phyloP scores from a whole-genome alignment of 2,888 invertebrate species.

The Bellardia bayeri region DNA sequence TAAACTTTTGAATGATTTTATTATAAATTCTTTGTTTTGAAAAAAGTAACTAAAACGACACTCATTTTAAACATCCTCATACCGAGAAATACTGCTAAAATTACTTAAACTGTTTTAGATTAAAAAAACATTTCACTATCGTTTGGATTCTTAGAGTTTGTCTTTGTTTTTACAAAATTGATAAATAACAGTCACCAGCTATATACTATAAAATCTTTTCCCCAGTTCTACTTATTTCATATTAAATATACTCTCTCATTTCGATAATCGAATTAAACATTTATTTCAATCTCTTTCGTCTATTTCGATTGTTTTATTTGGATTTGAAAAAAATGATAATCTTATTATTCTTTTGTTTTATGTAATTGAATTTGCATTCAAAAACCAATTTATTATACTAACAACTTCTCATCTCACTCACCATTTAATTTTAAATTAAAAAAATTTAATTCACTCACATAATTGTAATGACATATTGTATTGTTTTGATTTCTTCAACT shows the following conservation, averaged over 20 bases:
- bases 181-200: no score
- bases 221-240: conserved; percentile 5
- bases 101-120: no score
- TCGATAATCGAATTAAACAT: conserved; percentile 46
- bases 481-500: conserved; percentile 60
- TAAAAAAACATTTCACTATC: not conserved
- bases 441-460: not conserved
- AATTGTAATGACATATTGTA: conserved; percentile 54
- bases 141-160: not conserved
- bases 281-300: conserved; percentile 69
- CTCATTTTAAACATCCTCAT: no score
- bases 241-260: conserved; percentile 13
- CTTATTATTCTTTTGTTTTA: conserved; percentile 72
- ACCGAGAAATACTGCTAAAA: no score
- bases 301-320: conserved; percentile 67
- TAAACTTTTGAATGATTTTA: no score
- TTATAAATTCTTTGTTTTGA: no score
- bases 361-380: conserved; percentile 73
- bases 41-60: no score
- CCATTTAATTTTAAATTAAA: not conserved
- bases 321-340: conserved; percentile 43
- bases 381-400: conserved; percentile 16
- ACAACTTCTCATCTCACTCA: not conserved
- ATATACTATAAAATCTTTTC: conserved; percentile 42
- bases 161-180: no score